Base-by-base conservation (phyloP, 2,888 invertebrate genomes). In the Seladonia tumulorum region DNA sequence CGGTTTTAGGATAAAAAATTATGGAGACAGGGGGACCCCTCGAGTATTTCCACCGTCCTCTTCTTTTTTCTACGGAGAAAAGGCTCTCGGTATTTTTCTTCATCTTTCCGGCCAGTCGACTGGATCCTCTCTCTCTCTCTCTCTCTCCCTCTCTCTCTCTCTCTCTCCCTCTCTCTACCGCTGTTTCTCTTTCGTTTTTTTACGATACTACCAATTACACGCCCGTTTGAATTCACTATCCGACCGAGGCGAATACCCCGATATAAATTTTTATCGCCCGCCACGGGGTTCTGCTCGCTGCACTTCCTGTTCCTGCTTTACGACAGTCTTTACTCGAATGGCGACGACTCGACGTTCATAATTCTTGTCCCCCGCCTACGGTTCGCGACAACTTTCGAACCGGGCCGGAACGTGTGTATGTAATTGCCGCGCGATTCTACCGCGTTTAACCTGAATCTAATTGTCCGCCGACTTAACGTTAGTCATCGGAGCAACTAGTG, bases 191-290 rank as follows among this genome's bases (percentile, higher is more conserved):
- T 87, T 90, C 91, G 91, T 91, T 92, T 94, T 90, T 95, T 95
- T 94, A 95, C 94, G 95, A 95, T 94, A 95, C 94, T 95, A 93
- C 95, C 95, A 95, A 95, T 95, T 95, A 95, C 94, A 95, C 94
- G 95, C 94, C 92, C 94, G 94, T 95, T 95, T 95, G 94, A 94
- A 94, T 94, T 94, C 94, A 94, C 94, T 94, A 93, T 94, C 93
- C 91, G 89, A 92, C 91, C 92, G 91, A 91, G 88, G 92, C 92
- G 91, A 93, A 93, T 89, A 92, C 89, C 91, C 86, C 87, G 91
- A 92, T 93, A 93, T 94, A 94, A 93, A 94, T 94, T 94, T 94
- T 93, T 92, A 93, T 93, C 92, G 90, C 81, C 83, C 89, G 87
- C 88, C 84, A 79, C 77, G 83, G 82, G 86, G 72, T 85, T 86